phyloP scores from a whole-genome alignment of 2,888 invertebrate species.

The Caenorhabditis panamensis region DNA sequence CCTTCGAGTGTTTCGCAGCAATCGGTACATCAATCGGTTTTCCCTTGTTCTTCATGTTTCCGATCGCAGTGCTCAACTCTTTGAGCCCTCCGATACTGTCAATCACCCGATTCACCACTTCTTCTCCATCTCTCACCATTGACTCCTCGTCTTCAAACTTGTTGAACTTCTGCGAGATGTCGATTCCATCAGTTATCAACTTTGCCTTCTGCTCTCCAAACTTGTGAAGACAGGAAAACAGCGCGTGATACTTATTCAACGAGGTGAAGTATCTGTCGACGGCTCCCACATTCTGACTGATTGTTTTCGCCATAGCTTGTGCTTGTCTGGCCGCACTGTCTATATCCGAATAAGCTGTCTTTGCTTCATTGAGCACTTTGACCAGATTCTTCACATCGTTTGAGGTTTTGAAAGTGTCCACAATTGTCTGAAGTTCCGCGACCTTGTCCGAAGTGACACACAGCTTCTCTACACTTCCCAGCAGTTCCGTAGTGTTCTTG shows the following conservation, averaged over 20 bases:
- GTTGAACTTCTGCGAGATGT: neutral
- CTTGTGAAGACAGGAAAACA: neutral
- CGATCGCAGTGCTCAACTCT: neutral
- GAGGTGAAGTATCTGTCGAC: neutral
- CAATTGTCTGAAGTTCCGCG: neutral
- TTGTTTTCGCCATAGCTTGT: neutral
- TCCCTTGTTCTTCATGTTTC: neutral
- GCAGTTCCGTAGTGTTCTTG: neutral
- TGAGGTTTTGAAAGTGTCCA: neutral
- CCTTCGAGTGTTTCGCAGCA: neutral
- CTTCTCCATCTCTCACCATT: neutral
- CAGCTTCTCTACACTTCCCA: neutral
- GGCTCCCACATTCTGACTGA: neutral
- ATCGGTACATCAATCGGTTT: neutral
- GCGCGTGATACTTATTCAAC: neutral
- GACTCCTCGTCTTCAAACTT: neutral
- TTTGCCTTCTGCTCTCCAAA: neutral
- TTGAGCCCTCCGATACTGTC: neutral
- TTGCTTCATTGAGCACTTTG: neutral
- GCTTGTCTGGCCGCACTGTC: no score
- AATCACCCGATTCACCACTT: neutral
- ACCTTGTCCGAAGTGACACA: neutral
- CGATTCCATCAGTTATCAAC: neutral
- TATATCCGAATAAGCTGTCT: neutral
- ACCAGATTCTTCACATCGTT: neutral